Evolutionary conservation across 1,140 invertebrate species (phyloP).

Genomic region (Mesaphorura yosii): DNA sequence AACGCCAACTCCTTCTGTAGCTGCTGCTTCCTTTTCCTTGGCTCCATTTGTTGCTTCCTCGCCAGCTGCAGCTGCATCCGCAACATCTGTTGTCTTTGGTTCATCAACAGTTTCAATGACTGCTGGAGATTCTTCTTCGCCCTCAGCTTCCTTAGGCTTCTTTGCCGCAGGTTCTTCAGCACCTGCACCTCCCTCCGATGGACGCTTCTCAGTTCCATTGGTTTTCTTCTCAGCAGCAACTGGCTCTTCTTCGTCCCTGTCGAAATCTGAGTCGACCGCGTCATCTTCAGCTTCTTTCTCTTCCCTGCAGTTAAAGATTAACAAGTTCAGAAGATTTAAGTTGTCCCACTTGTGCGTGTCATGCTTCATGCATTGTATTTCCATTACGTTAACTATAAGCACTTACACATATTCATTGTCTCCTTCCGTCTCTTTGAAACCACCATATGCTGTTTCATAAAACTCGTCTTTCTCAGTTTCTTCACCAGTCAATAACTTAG

Average conservation of each 20-base stretch:
- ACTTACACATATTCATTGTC: conserved; percentile 73
- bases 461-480: conserved; percentile 95
- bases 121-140: too few relatives aligned
- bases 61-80: too few relatives aligned
- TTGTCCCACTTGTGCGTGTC: neutral
- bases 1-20: too few relatives aligned
- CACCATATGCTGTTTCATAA: conserved; percentile 94
- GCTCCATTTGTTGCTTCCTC: too few relatives aligned
- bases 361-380: neutral
- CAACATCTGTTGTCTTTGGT: too few relatives aligned
- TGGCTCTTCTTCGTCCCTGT: conserved; percentile 94
- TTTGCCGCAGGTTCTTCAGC: too few relatives aligned
- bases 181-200: too few relatives aligned
- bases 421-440: conserved; percentile 76
- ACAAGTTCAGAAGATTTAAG: conserved; percentile 10
- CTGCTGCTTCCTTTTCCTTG: too few relatives aligned
- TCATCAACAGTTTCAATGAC: too few relatives aligned
- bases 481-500: conserved; percentile 73
- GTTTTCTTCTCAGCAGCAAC: conserved; percentile 78
- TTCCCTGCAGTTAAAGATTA: conserved; percentile 50
- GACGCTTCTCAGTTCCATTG: conserved; percentile 60
- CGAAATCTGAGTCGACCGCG: conserved; percentile 91
- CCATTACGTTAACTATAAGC: too few relatives aligned
- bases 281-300: conserved; percentile 82
- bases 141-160: too few relatives aligned